Evolutionary conservation across 2,113 vertebrate genomes (phyloP), one percentile per base, ranked within the genome.

Genomic region (Gopherus evgoodei): DNA sequence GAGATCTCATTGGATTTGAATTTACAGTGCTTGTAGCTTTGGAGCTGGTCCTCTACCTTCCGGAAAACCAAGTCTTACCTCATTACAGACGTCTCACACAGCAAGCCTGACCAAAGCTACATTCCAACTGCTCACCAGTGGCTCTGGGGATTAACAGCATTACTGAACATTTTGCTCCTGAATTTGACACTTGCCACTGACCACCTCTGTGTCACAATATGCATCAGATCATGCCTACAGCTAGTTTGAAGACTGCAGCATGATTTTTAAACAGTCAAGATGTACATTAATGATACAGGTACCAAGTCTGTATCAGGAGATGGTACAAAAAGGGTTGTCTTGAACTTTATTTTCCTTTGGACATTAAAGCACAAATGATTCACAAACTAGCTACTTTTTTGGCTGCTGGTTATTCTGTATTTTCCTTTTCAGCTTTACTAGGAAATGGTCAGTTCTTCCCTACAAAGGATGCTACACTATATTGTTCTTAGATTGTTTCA

Each of bases 11-110:
- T 1, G 98, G 98, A 2, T 99, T 99, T 17, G 99, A 99, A 97
- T 99, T 99, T 98, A 99, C 99, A 3, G 99, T 99, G 92, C 99
- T 99, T 16, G 99, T 99, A 14, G 99, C 99, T 97, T 97, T 99
- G 98, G 99, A 99, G 97, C 99, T 99, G 95, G 99, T 99, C 25
- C 99, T 99, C 83, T 99, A 99, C 90, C 99, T 99, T 42, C 99
- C 99, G 0, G 99, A 99, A 92, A 99, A 98, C 96, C 99, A 99
- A 97, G 99, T 99, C 93, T 98, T 99, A 98, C 99, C 99, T 84
- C 99, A 99, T 82, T 99, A 99, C 98, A 98, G 99, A 47, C 98
- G 99, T 53, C 98, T 99, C 98, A 98, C 99, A 2, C 99, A 99
- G 97, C 98, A 99, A 96, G 98, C 98, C 78, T 99, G 98, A 98